Base-by-base conservation (phyloP, 2,888 invertebrate species). In the Tenthredo livida region DNA sequence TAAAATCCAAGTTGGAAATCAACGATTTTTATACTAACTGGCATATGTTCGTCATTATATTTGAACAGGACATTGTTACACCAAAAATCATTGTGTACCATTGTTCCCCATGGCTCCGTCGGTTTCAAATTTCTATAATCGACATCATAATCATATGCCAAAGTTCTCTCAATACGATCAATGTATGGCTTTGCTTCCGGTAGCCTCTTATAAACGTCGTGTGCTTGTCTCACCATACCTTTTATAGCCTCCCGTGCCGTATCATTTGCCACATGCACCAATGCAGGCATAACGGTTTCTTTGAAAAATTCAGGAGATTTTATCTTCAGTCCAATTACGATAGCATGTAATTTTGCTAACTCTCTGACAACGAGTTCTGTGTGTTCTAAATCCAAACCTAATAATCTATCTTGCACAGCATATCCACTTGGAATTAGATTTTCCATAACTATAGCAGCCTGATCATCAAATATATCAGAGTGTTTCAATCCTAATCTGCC, bases 51-150 rank as follows among this genome's bases (percentile, higher is more conserved):
- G 10, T 90, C 88, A 72, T 91, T 89, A 67, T 91, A 88, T 12
- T 89, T 88, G 84, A 92, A 93, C 91, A 93, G 89, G 91, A 93
- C 93, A 80, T 93, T 93, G 88, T 93, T 93, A 9, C 92, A 92
- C 93, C 93, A 93, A 85, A 93, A 93, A 85, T 93, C 93, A 61
- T 89, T 89, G 86, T 93, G 93, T 0, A 91, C 87, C 17, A 93
- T 80, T 1, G 93, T 92, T 9, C 88, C 87, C 93, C 93, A 93
- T 0, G 89, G 90, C 78, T 92, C 92, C 40, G 87, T 67, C 7
- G 87, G 73, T 61, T 25, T 37, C 6, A 47, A 29, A 29, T 40
- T 50, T 47, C 70, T 47, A 6, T 67, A 83, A 83, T 83, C 83
- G 50, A 43, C 50, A 9, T 43, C 47, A n/a, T 78, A 58, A 7